Evolutionary conservation across 2,113 vertebrate genomes (phyloP).

Genomic region (Conger conger): DNA sequence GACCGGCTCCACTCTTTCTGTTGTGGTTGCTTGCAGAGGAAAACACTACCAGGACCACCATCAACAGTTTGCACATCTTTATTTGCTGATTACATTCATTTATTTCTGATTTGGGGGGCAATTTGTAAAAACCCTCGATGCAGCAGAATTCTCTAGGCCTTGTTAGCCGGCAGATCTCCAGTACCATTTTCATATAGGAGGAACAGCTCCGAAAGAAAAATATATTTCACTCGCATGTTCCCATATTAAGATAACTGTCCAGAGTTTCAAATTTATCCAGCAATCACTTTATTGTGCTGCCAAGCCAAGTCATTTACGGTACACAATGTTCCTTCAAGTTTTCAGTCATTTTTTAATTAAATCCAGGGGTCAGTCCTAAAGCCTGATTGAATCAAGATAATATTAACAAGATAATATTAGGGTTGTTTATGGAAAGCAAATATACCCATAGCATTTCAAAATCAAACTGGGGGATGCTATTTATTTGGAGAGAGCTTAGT

Average conservation of each 20-base stretch:
- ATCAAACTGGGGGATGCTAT: not conserved
- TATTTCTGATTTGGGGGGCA: constrained; percentile 59
- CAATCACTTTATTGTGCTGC: too few species aligned
- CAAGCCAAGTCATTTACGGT: too few species aligned
- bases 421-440: not conserved
- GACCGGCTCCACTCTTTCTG: constrained; percentile 65
- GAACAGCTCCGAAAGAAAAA: constrained; percentile 26
- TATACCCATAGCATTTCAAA: not conserved
- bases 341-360: not conserved
- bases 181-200: constrained; percentile 60
- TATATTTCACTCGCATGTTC: too few species aligned
- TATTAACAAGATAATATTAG: not conserved
- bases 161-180: constrained; percentile 31
- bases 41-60: constrained; percentile 75
- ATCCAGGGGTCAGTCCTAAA: not conserved
- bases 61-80: constrained; percentile 73
- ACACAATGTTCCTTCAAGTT: too few species aligned
- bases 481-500: too few species aligned
- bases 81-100: constrained; percentile 58
- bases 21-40: constrained; percentile 70
- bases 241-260: too few species aligned
- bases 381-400: not conserved
- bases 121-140: constrained; percentile 60
- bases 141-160: constrained; percentile 56
- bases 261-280: too few species aligned